Conservation (phyloP, 2,113 vertebrate genomes). For the Paradisaea rubra region DNA sequence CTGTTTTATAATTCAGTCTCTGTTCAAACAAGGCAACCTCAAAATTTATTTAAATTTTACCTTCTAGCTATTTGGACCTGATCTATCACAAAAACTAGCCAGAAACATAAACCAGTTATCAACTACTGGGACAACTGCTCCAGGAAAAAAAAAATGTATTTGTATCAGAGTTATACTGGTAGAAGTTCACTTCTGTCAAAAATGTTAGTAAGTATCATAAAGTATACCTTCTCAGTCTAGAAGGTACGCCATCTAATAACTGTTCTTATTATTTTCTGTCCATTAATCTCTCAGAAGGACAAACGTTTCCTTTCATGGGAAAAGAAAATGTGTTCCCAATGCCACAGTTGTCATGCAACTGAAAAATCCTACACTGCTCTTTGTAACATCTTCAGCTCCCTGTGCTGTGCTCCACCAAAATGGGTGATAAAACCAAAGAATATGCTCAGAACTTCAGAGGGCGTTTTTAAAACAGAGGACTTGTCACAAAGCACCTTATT, state of each 20-base stretch:
- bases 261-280: background rate
- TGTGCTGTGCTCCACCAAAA: background rate
- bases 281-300: background rate
- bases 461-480: background rate
- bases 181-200: background rate
- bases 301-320: background rate
- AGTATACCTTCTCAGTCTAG: background rate
- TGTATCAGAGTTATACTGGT: background rate
- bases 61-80: background rate
- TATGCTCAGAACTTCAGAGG: background rate
- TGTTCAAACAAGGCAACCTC: background rate
- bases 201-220: background rate
- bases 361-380: background rate
- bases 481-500: background rate
- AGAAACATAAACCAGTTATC: background rate
- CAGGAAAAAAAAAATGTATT: background rate
- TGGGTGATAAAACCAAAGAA: background rate
- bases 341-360: background rate
- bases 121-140: background rate
- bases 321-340: background rate
- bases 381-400: background rate
- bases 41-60: background rate
- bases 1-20: background rate
- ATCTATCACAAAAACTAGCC: background rate
- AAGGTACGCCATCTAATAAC: background rate